Percentiles rank a stretch among this genome's conserved stretches.
Conservation (phyloP, 2,113 vertebrate species). For the Danionella cerebrum region DNA sequence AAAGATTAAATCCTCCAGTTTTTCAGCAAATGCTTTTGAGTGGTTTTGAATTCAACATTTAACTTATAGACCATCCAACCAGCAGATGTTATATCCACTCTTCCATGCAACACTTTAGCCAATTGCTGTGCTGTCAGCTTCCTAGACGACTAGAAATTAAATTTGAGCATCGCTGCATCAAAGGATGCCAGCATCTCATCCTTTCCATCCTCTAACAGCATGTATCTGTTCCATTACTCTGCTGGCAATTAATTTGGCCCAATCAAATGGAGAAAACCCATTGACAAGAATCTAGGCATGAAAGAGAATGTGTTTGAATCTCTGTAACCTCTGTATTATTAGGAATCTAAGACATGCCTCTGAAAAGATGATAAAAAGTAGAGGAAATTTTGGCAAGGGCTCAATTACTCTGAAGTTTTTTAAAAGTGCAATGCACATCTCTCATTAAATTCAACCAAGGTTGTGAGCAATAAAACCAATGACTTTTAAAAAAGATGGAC, state of each 20-base stretch:
- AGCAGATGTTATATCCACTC: slow-evolving; percentile 4
- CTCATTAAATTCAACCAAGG: background rate
- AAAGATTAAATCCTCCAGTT: background rate
- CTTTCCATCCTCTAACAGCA: slow-evolving; percentile 15
- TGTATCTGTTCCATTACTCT: slow-evolving; percentile 2
- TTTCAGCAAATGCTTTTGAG: background rate
- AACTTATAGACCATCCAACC: slow-evolving; percentile 1
- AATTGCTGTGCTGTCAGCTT: slow-evolving; percentile 39
- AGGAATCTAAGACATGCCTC: background rate
- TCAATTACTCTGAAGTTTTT: background rate
- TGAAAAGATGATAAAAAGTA: background rate
- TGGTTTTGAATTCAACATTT: background rate
- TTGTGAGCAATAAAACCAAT: no score
- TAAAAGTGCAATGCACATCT: background rate
- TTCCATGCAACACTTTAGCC: slow-evolving; percentile 35
- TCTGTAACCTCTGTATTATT: slow-evolving; percentile 10
- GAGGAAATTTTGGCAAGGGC: background rate
- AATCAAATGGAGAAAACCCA: slow-evolving; percentile 20
- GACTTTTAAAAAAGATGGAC: no score
- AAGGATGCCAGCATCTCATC: slow-evolving; percentile 4
- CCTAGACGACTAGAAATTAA: slow-evolving; percentile 43
- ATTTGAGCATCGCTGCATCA: slow-evolving; percentile 36
- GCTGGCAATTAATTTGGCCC: slow-evolving; percentile 30
- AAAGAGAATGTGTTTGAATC: slow-evolving; percentile 21
- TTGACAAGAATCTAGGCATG: slow-evolving; percentile 23